Conservation (phyloP, 2,888 invertebrate species). For the Scaptomyza tumidula region DNA sequence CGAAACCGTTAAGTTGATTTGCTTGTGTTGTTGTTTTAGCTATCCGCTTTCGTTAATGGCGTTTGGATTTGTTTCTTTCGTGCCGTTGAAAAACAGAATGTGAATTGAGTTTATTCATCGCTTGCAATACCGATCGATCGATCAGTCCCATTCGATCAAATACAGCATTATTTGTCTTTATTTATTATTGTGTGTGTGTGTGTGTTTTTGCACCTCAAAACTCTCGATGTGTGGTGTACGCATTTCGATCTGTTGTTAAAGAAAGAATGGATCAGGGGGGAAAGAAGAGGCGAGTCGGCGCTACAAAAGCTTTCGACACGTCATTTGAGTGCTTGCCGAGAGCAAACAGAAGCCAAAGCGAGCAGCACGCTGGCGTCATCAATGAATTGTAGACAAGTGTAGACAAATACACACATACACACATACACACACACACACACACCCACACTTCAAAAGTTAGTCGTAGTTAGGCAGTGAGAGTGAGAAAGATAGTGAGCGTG, state of each 20-base stretch:
- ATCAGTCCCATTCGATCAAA: constrained; percentile 21
- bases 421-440: not conserved
- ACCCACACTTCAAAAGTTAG: constrained; percentile 1
- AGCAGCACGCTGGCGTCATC: constrained; percentile 43
- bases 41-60: constrained; percentile 27
- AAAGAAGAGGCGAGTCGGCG: constrained; percentile 13
- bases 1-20: constrained; percentile 65
- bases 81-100: constrained; percentile 13
- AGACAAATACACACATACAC: constrained; percentile 7
- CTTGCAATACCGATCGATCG: constrained; percentile 9
- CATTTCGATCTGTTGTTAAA: constrained; percentile 4
- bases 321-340: constrained; percentile 55
- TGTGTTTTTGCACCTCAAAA: constrained; percentile 24
- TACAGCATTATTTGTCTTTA: constrained; percentile 2
- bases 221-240: not conserved
- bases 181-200: not conserved
- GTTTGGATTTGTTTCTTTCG: constrained; percentile 9
- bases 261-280: no score
- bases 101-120: constrained; percentile 7
- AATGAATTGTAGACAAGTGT: constrained; percentile 37
- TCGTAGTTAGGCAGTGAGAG: not conserved
- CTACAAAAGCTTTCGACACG: constrained; percentile 39
- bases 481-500: constrained; percentile 11
- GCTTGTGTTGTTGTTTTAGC: constrained; percentile 32
- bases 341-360: constrained; percentile 52